phyloP scores from a whole-genome alignment of 2,797 vertebrate genomes.

The Urocyon cinereoargenteus region DNA sequence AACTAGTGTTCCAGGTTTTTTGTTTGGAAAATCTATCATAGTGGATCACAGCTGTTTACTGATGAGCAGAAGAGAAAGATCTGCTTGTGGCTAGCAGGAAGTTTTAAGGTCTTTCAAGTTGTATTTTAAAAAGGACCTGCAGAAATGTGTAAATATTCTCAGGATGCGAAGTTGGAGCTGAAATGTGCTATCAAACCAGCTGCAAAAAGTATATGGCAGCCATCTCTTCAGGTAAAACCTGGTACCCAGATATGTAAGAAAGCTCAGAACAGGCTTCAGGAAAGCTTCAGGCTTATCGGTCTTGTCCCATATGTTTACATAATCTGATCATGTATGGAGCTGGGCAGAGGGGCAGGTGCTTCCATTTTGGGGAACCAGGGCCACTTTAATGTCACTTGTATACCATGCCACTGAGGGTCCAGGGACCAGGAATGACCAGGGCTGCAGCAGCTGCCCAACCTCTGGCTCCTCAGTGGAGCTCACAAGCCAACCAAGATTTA shows the following conservation, averaged over 20 bases:
- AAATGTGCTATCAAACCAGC: conserved; percentile 86
- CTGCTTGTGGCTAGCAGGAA: conserved; percentile 84
- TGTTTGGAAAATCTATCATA: conserved; percentile 81
- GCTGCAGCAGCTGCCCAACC: not conserved
- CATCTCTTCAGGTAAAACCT: conserved; percentile 90
- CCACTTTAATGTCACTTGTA: not conserved
- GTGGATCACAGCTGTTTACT: conserved; percentile 82
- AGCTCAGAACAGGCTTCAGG: conserved; percentile 91
- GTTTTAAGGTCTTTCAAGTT: conserved; percentile 84
- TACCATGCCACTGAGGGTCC: not conserved
- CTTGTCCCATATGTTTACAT: conserved; percentile 96
- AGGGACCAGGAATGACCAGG: not conserved
- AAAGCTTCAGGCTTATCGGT: conserved; percentile 94
- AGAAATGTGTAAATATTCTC: conserved; percentile 82
- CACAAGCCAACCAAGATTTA: not conserved
- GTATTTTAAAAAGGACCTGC: conserved; percentile 82
- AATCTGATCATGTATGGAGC: conserved; percentile 95
- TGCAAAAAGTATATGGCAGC: conserved; percentile 88
- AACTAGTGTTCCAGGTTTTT: conserved; percentile 82
- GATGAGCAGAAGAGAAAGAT: conserved; percentile 85
- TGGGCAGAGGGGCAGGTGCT: not conserved
- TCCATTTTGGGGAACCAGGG: not conserved
- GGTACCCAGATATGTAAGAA: conserved; percentile 86
- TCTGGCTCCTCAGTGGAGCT: not conserved
- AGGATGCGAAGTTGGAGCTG: conserved; percentile 85